These are phyloP conservation scores for Periparus ater DNA, from an alignment of 2,797 vertebrate genomes.

Conservation along the genomic window DNA sequence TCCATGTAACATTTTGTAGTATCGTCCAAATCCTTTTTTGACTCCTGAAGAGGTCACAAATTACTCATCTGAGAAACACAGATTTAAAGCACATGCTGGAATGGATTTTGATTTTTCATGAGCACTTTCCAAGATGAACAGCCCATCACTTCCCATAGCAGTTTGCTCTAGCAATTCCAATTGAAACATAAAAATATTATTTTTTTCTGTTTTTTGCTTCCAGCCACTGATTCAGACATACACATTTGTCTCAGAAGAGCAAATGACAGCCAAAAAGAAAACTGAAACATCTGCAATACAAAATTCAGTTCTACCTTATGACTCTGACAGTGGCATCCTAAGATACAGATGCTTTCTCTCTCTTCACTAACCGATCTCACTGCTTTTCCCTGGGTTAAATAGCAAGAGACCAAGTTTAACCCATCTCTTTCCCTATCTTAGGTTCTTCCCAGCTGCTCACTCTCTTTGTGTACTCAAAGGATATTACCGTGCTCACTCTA, in stretches of 20 bases:
- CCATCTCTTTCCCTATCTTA: background rate
- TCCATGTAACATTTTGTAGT: background rate
- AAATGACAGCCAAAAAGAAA: background rate
- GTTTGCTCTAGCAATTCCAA: background rate
- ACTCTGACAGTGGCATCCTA: background rate
- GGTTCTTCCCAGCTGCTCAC: background rate
- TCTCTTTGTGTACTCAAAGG: background rate
- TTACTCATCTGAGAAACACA: background rate
- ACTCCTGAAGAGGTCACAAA: background rate
- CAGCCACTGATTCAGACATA: background rate
- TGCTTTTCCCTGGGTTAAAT: background rate
- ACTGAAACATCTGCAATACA: background rate
- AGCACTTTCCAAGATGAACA: background rate
- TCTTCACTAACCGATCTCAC: background rate
- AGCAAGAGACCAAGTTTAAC: background rate
- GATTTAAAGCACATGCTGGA: background rate
- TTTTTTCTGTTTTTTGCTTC: background rate
- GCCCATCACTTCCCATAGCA: background rate
- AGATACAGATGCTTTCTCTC: background rate
- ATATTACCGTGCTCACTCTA: background rate
- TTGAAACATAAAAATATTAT: background rate
- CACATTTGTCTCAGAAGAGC: background rate
- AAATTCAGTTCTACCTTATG: background rate
- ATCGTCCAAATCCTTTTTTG: background rate
- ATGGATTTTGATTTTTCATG: background rate